phyloP scores from a whole-genome alignment of 2,888 invertebrate genomes.

The Tricholauxania praeusta region DNA sequence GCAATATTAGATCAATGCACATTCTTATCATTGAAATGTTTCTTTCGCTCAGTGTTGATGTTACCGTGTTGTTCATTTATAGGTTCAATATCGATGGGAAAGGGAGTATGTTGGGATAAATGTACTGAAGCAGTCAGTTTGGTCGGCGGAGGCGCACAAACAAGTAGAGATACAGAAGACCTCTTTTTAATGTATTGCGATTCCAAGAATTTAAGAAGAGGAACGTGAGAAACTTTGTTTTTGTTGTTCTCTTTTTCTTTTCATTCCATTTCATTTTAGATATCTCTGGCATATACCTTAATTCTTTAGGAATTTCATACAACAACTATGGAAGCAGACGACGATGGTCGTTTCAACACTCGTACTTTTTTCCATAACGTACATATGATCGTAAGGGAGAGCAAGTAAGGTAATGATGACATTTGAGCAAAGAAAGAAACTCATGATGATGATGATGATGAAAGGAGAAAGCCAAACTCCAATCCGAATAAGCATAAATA shows the following conservation, averaged over 20 bases:
- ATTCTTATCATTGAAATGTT: no score
- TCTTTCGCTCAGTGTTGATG: slow-evolving; percentile 19
- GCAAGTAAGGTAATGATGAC: slow-evolving; percentile 5
- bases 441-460: slow-evolving; percentile 45
- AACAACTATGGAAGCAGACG: slow-evolving; percentile 20
- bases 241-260: slow-evolving; percentile 64
- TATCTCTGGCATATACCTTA: slow-evolving; percentile 54
- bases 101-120: slow-evolving; percentile 50
- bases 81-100: slow-evolving; percentile 61
- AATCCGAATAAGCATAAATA: slow-evolving; percentile 46
- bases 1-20: no score
- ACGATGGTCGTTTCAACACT: slow-evolving; percentile 6
- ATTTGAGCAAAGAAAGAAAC: slow-evolving; percentile 13
- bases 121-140: slow-evolving; percentile 29
- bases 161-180: slow-evolving; percentile 53
- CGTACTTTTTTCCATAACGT: not conserved
- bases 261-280: slow-evolving; percentile 52
- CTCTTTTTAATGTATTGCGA: slow-evolving; percentile 67
- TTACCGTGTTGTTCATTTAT: slow-evolving; percentile 58
- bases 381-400: slow-evolving; percentile 11
- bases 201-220: slow-evolving; percentile 67
- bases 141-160: slow-evolving; percentile 45
- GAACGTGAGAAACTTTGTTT: slow-evolving; percentile 67
- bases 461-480: slow-evolving; percentile 65
- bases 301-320: slow-evolving; percentile 61